Base-by-base conservation (phyloP, 2,888 invertebrate genomes). In the Uropetala carovei region DNA sequence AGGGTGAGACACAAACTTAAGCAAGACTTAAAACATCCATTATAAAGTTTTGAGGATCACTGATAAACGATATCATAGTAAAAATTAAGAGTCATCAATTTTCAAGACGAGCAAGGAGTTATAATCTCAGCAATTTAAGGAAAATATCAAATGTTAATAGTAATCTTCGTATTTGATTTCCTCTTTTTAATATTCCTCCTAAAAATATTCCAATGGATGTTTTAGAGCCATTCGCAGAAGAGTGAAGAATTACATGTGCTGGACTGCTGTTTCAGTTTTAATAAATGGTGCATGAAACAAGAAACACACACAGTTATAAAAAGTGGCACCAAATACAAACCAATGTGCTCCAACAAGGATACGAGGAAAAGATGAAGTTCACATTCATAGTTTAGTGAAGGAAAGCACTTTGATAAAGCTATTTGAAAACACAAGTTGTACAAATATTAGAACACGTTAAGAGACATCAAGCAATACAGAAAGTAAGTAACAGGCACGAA, bases 241-340 rank as follows among this genome's bases (percentile, higher is more conserved):
- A 68, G 13, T 27, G 22, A 60, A 30, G 64, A 16, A 89, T 43
- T 89, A 89, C 3, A 57, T 56, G 64, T 64, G 89, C 89, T 89
- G 89, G 89, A 89, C 64, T 89, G 89, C 89, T 89, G 89, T 68
- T 60, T 89, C 64, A 64, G 22, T 22, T 89, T n/a, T 68, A 64
- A 13, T 14, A 89, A 27, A 13, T 89, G 64, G 89, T 89, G 89
- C 89, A 68, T 18, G 43, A 64, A 64, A 68, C 75, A 43, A 89
- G 60, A 89, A 30, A 82, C 81, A 43, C 81, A 43, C 9, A 86
- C 60, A 64, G 68, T 68, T 64, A 56, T 18, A 64, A 13, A 43
- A 75, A 75, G 75, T 75, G 22, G 27, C 22, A 13, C 13, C 75
- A 13, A 75, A 75, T 75, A 22, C 68, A n/a, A 68, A 68, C 27